phyloP scores from a whole-genome alignment of 2,113 vertebrate species.

The Podarcis muralis region DNA sequence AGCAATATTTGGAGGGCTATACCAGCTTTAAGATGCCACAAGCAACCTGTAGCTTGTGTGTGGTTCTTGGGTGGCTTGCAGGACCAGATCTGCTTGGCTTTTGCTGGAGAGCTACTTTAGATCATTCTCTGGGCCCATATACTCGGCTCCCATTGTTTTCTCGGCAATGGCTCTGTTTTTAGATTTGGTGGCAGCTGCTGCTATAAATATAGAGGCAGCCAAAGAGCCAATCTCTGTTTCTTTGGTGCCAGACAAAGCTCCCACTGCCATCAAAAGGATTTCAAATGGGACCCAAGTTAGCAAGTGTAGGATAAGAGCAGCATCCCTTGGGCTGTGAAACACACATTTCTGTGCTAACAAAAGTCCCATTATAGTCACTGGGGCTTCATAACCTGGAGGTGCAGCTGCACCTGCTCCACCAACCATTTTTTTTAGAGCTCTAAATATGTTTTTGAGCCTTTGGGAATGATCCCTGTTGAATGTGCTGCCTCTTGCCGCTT shows the following conservation, averaged over 20 bases:
- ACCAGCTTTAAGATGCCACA: neutral
- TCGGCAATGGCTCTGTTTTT: neutral
- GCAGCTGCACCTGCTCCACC: neutral
- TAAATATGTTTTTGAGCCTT: neutral
- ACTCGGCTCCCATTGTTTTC: neutral
- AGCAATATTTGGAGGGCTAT: no score
- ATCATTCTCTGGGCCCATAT: neutral
- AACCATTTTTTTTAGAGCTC: neutral
- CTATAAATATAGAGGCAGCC: neutral
- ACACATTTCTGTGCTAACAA: slow-evolving; percentile 9
- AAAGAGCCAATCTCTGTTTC: neutral
- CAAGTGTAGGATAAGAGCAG: neutral
- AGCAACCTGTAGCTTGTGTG: neutral
- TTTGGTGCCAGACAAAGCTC: neutral
- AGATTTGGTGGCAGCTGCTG: neutral
- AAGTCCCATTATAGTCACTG: neutral
- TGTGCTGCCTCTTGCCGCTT: neutral
- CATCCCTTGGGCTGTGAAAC: neutral
- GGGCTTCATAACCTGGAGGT: neutral
- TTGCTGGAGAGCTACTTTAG: neutral
- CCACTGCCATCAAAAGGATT: neutral
- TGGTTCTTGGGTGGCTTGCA: neutral
- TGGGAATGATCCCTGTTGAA: neutral
- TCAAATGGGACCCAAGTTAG: neutral
- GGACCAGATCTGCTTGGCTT: neutral